phyloP scores from a whole-genome alignment of 2,888 invertebrate genomes.

The Nemoura dubitans region DNA sequence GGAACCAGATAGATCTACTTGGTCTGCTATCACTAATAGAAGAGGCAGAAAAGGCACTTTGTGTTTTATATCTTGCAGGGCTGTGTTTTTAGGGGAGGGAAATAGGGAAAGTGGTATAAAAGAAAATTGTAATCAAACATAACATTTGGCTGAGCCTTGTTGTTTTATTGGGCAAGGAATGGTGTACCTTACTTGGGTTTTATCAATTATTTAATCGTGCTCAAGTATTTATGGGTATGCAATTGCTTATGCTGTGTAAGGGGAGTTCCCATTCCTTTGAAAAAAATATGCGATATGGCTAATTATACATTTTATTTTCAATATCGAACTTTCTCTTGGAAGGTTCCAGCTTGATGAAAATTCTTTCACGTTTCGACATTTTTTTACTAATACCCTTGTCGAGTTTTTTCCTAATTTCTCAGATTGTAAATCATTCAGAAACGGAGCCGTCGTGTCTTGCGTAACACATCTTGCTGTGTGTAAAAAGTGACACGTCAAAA shows the following conservation, averaged over 20 bases:
- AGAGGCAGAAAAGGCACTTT: not conserved
- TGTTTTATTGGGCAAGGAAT: not conserved
- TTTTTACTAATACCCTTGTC: not conserved
- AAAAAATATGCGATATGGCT: not conserved
- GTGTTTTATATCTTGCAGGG: not conserved
- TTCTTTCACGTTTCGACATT: not conserved
- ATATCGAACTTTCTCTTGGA: not conserved
- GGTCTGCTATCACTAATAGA: not conserved
- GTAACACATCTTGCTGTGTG: not conserved
- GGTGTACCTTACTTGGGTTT: not conserved
- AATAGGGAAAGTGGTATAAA: not conserved
- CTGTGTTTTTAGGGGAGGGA: conserved; percentile 3
- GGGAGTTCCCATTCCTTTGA: not conserved
- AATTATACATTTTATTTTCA: not conserved
- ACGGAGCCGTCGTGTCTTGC: not conserved
- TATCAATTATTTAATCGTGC: not conserved
- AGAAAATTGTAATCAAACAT: conserved; percentile 12
- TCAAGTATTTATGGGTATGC: too few species aligned
- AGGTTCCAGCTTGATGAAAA: not conserved
- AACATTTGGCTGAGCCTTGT: not conserved
- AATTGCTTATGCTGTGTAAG: not conserved
- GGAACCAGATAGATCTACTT: conserved; percentile 12
- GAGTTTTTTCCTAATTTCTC: not conserved
- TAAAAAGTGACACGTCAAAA: not conserved
- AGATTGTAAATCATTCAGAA: conserved; percentile 23